phyloP scores from a whole-genome alignment of 1,140 invertebrate genomes.

The Drosophila carrolli region DNA sequence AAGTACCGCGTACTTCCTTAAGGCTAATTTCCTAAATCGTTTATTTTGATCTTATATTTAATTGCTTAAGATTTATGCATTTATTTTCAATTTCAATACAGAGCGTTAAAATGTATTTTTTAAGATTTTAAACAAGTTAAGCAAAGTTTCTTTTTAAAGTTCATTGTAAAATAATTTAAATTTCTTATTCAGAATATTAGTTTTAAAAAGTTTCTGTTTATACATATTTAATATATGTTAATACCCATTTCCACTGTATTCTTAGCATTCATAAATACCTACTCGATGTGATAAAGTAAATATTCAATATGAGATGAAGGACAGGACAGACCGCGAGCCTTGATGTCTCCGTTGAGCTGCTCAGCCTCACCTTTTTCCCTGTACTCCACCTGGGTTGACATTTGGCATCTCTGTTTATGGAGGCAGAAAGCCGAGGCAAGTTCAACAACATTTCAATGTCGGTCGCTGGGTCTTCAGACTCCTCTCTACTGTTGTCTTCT shows the following conservation, averaged over 20 bases:
- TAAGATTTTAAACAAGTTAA: too few species aligned
- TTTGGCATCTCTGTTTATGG: constrained; percentile 40
- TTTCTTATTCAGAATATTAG: too few species aligned
- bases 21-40: too few species aligned
- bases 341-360: constrained; percentile 16
- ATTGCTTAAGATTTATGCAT: too few species aligned
- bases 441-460: constrained; percentile 82
- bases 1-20: background rate
- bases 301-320: constrained; percentile 46
- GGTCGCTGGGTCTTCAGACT: constrained; percentile 20
- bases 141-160: too few species aligned
- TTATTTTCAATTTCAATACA: too few species aligned
- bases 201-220: too few species aligned
- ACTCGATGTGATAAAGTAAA: constrained; percentile 54
- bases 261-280: background rate
- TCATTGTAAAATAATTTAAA: too few species aligned
- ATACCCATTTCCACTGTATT: background rate
- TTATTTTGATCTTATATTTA: too few species aligned
- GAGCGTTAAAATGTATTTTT: background rate
- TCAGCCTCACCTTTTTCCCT: background rate
- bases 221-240: too few species aligned
- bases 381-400: constrained; percentile 35
- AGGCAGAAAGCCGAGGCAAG: constrained; percentile 43
- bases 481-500: too few species aligned
- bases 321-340: constrained; percentile 25